Conservation (phyloP, 2,888 invertebrate genomes). For the Onthophagus sagittarius region DNA sequence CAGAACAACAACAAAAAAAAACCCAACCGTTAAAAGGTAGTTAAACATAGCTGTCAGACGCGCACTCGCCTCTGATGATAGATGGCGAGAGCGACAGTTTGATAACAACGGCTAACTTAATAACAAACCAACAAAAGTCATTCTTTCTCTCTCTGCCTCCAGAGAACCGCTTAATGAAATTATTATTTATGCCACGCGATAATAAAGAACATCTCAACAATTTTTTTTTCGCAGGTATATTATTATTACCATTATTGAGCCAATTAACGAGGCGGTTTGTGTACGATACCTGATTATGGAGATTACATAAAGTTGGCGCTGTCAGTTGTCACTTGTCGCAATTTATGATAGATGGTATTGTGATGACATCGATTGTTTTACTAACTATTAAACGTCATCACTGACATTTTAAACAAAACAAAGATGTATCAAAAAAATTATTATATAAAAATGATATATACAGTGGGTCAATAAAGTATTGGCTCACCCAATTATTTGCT, state of each 20-base stretch:
- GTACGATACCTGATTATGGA: not conserved
- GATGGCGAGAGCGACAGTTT: not conserved
- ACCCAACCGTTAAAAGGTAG: not conserved
- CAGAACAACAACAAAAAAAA: not conserved
- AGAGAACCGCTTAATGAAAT: not conserved
- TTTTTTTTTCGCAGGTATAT: not conserved
- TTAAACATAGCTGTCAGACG: not conserved
- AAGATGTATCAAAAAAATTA: too few species aligned
- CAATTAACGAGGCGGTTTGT: not conserved
- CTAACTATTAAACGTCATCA: not conserved
- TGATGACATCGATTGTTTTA: not conserved
- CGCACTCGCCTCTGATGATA: not conserved
- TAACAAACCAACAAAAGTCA: not conserved
- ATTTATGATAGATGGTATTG: not conserved
- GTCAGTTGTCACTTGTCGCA: not conserved
- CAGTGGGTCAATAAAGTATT: too few species aligned
- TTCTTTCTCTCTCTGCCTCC: not conserved
- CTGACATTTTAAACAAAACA: not conserved
- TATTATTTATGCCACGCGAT: not conserved
- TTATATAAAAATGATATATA: too few species aligned
- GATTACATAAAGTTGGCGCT: not conserved
- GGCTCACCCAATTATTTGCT: too few species aligned
- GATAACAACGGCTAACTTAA: not conserved
- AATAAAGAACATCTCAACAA: not conserved
- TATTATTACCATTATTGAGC: not conserved